Evolutionary conservation across 1,140 invertebrate species (phyloP).

Genomic region (Bactericera cockerelli): DNA sequence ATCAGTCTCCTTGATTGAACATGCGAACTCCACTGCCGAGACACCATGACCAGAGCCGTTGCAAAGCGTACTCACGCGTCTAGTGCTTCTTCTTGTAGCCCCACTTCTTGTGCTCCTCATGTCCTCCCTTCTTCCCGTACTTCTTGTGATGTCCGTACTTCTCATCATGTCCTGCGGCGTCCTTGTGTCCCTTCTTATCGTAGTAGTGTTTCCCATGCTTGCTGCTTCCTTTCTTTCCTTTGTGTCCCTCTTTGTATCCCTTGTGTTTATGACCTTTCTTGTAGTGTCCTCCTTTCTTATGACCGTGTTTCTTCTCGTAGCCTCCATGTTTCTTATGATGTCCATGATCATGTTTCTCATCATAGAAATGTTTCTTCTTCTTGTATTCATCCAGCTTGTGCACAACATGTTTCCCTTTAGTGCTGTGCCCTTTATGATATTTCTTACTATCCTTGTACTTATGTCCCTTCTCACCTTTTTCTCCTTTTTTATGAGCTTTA

Average conservation of each 20-base stretch:
- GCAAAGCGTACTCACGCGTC: neutral
- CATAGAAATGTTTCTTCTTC: conserved; percentile 51
- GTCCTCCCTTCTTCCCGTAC: conserved; percentile 47
- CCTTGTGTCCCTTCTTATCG: conserved; percentile 47
- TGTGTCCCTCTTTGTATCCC: conserved; percentile 42
- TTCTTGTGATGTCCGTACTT: conserved; percentile 46
- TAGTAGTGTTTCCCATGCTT: conserved; percentile 42
- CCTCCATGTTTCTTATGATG: conserved; percentile 43
- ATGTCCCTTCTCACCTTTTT: conserved; percentile 45
- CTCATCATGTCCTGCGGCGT: conserved; percentile 44
- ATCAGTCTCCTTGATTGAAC: no score
- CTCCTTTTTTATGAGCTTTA: conserved; percentile 35
- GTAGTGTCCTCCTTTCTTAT: conserved; percentile 53
- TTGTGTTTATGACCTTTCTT: conserved; percentile 54
- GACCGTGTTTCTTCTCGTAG: conserved; percentile 40
- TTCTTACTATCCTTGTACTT: conserved; percentile 44
- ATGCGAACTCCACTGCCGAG: no score
- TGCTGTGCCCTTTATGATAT: conserved; percentile 45
- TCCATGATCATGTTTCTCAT: conserved; percentile 43
- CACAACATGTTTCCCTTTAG: conserved; percentile 46
- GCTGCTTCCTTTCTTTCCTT: conserved; percentile 42
- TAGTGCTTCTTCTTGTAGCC: conserved; percentile 29
- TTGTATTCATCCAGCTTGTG: conserved; percentile 54
- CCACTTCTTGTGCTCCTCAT: conserved; percentile 48
- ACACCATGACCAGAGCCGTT: no score